Evolutionary conservation across 2,888 invertebrate genomes (phyloP).

Genomic region (Lissocephala sabroskyi): DNA sequence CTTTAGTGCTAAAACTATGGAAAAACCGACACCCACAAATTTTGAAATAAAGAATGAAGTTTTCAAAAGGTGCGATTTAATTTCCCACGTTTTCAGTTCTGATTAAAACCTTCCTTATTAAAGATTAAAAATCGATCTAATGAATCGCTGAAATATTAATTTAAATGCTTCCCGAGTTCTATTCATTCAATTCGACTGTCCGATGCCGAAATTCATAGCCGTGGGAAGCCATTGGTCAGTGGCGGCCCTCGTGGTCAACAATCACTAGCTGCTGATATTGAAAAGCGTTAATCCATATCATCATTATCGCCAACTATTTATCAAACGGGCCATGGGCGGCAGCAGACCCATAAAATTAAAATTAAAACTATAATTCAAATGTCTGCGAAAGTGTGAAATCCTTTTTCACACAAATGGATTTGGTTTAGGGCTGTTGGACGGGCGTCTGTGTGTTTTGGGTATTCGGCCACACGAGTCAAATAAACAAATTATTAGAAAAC

Average conservation of each 20-base stretch:
- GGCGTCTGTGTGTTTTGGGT: too few species aligned
- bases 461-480: constrained; percentile 38
- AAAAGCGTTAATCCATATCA: constrained; percentile 50
- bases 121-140: too few species aligned
- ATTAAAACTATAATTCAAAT: constrained; percentile 23
- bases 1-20: too few species aligned
- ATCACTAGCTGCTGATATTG: constrained; percentile 30
- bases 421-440: constrained; percentile 39
- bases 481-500: constrained; percentile 57
- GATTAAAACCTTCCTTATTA: too few species aligned
- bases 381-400: constrained; percentile 49
- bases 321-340: constrained; percentile 27
- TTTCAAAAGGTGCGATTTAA: not conserved
- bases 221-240: too few species aligned
- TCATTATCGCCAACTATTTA: constrained; percentile 47
- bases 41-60: not conserved
- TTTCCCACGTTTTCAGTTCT: too few species aligned
- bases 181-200: constrained; percentile 18
- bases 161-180: too few species aligned
- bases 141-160: too few species aligned
- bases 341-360: constrained; percentile 28
- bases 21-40: too few species aligned
- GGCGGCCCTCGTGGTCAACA: constrained; percentile 2
- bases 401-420: constrained; percentile 51
- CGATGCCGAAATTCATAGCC: too few species aligned